Evolutionary conservation across 2,797 vertebrate genomes (phyloP), one percentile per base, ranked within the genome.

Genomic region (Philypnodon macrostomus): DNA sequence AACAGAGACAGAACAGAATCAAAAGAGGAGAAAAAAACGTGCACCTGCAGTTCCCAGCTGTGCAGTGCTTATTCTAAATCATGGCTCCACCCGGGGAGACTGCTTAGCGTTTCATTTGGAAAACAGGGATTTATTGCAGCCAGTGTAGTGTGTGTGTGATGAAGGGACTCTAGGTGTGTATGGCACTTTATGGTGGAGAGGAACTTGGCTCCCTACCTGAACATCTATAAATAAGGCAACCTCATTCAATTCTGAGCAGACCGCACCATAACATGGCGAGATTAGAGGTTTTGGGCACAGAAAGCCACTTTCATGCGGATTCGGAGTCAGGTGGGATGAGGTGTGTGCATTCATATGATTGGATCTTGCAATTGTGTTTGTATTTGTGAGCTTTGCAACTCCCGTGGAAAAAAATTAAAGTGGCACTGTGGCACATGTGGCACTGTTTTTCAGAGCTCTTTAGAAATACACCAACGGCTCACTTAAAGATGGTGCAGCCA

Each of bases 21-120:
- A 39, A 54, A 16, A 47, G 49, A 33, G 34, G n/a, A 53, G 57
- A 55, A 49, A 67, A 65, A 58, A 67, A 68, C 39, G 35, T 63
- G 73, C 75, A 84, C 62, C 72, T 82, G 83, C 66, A 75, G 58
- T 72, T 80, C 65, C 65, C 70, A 81, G 81, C 77, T 79, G 79
- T 46, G 53, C 63, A 18, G 46, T 21, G 58, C 76, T 84, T 75
- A 75, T 77, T 85, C 74, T 71, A 75, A 83, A 83, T 80, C 77
- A 71, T 67, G 52, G 70, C 81, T 77, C 60, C 75, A 71, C 56
- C 63, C 45, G 48, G 53, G 67, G 67, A 75, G 51, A 49, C 75
- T 70, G 77, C 75, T 77, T 63, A 72, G 67, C 26, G 63, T 67
- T 85, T 80, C 61, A 80, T 83, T 86, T 79, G 62, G 62, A 80